Evolutionary conservation across 2,888 invertebrate species (phyloP).

Genomic region (Acanthoscelides obtectus): DNA sequence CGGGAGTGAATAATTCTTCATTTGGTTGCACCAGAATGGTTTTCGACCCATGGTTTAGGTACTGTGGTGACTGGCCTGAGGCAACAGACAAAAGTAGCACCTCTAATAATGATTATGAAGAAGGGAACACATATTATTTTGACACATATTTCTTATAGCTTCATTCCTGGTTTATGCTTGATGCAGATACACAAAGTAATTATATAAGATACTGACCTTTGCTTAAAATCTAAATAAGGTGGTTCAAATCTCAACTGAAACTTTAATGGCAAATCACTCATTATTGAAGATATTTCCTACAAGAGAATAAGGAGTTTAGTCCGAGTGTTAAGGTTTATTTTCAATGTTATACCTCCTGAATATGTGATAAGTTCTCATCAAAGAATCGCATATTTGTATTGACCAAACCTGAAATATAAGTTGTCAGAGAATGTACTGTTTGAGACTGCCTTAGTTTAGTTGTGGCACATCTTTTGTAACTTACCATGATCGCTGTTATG

Average conservation of each 20-base stretch:
- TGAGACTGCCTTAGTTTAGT: too few species aligned
- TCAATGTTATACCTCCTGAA: conserved; percentile 49
- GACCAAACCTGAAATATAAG: conserved; percentile 59
- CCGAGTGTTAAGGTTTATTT: conserved; percentile 2
- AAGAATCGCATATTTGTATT: conserved; percentile 67
- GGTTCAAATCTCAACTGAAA: conserved; percentile 60
- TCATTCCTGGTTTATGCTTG: too few species aligned
- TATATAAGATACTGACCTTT: conserved; percentile 50
- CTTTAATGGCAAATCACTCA: conserved; percentile 40
- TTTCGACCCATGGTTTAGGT: too few species aligned
- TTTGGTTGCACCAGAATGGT: too few species aligned
- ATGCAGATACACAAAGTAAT: too few species aligned
- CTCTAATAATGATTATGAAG: too few species aligned
- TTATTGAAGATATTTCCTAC: conserved; percentile 42
- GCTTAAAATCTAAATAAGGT: conserved; percentile 63
- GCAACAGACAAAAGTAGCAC: too few species aligned
- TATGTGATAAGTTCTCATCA: conserved; percentile 57
- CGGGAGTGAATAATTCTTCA: too few species aligned
- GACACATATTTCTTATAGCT: too few species aligned
- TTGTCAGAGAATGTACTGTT: too few species aligned
- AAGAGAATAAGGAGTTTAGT: conserved; percentile 21
- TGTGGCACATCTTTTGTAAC: conserved; percentile 25
- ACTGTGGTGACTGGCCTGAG: too few species aligned
- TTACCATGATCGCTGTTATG: conserved; percentile 73
- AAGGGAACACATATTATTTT: too few species aligned